These are phyloP conservation scores for Xanthia icteritia DNA, from an alignment of 2,888 invertebrate species.

Conservation along the genomic window DNA sequence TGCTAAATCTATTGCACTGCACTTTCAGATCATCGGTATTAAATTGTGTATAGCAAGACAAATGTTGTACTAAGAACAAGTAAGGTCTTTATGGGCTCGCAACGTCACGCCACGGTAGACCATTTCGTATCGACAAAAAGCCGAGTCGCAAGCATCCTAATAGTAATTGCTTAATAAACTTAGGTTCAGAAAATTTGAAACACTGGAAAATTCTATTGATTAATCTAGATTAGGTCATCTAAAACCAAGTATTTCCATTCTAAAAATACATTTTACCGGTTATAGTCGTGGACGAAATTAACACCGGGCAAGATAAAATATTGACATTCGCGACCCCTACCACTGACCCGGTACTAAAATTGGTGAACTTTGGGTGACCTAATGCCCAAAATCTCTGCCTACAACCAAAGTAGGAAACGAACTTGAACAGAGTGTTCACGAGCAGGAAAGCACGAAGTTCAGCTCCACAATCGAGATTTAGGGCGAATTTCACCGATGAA, in stretches of 20 bases:
- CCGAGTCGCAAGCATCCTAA: not conserved
- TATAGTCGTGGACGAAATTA: not conserved
- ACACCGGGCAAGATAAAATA: not conserved
- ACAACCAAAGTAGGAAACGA: not conserved
- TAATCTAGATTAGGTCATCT: constrained; percentile 19
- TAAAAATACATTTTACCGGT: constrained; percentile 5
- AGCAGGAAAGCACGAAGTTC: not conserved
- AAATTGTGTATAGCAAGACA: not conserved
- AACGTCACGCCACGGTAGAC: not conserved
- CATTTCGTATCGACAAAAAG: not conserved
- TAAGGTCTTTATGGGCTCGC: not conserved
- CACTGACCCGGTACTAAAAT: constrained; percentile 16
- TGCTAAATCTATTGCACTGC: too few relatives aligned
- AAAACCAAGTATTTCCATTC: constrained; percentile 7
- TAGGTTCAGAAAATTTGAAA: not conserved
- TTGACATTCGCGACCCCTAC: not conserved
- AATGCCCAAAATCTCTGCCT: not conserved
- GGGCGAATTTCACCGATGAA: too few relatives aligned
- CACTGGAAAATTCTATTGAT: constrained; percentile 4
- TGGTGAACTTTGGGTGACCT: constrained; percentile 14
- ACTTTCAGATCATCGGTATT: not conserved
- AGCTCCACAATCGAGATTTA: not conserved
- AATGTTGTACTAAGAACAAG: too few relatives aligned
- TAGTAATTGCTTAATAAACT: not conserved
- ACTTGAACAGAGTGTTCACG: not conserved